A percentile compares a stretch with the other conserved stretches of the same genome.
Conservation (phyloP, 1,140 invertebrate species). For the Anadara kagoshimensis region DNA sequence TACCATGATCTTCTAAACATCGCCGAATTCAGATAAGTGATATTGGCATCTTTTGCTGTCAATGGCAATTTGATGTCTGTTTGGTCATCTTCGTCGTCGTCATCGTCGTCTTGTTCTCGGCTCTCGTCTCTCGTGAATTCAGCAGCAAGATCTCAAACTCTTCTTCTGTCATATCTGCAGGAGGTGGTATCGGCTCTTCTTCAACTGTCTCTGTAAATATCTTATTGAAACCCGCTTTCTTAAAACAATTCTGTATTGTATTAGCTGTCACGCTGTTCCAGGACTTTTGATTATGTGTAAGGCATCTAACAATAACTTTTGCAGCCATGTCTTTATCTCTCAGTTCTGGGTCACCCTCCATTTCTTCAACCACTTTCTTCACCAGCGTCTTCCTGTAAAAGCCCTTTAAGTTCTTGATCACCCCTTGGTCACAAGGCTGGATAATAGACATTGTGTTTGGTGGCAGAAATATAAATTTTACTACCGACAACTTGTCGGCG, state of each 20-base stretch:
- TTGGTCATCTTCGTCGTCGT: too few species aligned
- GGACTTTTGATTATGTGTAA: slow-evolving; percentile 16
- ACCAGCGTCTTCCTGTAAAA: not conserved
- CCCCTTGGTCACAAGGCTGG: slow-evolving; percentile 33
- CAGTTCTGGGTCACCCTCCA: not conserved
- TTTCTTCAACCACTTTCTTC: not conserved
- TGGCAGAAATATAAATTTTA: slow-evolving; percentile 16
- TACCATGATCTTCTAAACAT: too few species aligned
- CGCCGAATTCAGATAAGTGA: too few species aligned
- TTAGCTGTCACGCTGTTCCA: slow-evolving; percentile 13
- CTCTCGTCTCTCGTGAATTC: not conserved
- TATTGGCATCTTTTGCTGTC: too few species aligned
- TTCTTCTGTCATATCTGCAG: not conserved
- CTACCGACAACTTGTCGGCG: not conserved
- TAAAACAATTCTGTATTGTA: slow-evolving; percentile 21
- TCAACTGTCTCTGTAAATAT: not conserved
- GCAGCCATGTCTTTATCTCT: slow-evolving; percentile 3
- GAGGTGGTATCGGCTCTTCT: too few species aligned
- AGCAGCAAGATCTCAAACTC: not conserved
- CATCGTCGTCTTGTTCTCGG: not conserved
- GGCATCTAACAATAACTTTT: slow-evolving; percentile 21
- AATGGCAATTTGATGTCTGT: too few species aligned
- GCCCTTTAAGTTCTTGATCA: too few species aligned
- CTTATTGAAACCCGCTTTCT: slow-evolving; percentile 5
- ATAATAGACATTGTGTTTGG: slow-evolving; percentile 32